Evolutionary conservation across 1,140 invertebrate species (phyloP), one percentile per base, ranked within the genome.

Genomic region (Pachypeltis micranthus): DNA sequence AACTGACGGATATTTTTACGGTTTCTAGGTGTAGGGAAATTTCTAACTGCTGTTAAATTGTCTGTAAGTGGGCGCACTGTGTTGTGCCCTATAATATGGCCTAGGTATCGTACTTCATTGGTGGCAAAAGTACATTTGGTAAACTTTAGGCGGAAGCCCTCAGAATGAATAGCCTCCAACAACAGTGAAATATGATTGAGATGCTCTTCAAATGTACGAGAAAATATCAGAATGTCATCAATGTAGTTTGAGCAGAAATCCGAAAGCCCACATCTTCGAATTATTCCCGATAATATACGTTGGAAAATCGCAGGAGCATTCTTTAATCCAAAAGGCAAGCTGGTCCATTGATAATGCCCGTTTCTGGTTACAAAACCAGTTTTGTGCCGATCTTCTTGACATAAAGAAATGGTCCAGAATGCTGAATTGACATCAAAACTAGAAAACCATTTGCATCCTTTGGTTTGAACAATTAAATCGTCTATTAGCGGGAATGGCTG

Each of bases 271-370:
- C 31, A 31, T 29, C 57, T 28, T 4, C 27, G 57, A 59, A 59
- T 28, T 28, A 31, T 29, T n/a, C 27, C 29, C 4, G 39, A 63
- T 58, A 70, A 54, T 57, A 70, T 67, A 56, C 75, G 63, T 77
- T 77, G 19, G 75, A 72, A 70, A 73, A 77, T 3, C 75, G 71
- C 21, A 74, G 77, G 1, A 75, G 76, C 0, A 75, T 67, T 66
- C 64, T 74, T 73, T 21, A 73, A 65, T 1, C 72, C 70, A 63
- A 73, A 72, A 1, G 71, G 71, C 56, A 72, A 51, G 56, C 69
- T 70, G 1, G 63, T 69, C 69, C 71, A 75, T 66, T 74, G 70
- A 63, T 57, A 74, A 59, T 73, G 69, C n/a, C 72, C 70, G 44
- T 73, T 66, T 56, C 73, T 71, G 54, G 70, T 71, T n/a, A 16